Evolutionary conservation across 2,888 invertebrate species (phyloP).

Genomic region (Himalopsyche anomala): DNA sequence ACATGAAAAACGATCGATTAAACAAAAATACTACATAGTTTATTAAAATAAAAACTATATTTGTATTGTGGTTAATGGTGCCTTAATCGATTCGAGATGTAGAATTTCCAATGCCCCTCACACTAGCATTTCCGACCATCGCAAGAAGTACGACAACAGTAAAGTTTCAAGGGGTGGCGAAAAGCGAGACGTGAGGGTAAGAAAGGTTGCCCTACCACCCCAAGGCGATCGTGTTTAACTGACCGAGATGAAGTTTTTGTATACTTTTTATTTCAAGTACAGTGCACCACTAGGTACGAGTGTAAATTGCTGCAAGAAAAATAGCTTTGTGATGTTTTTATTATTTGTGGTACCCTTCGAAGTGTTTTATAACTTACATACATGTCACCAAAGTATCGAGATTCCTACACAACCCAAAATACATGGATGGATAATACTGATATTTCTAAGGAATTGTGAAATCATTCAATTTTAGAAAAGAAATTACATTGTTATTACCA

Average conservation of each 20-base stretch:
- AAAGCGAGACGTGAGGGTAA: background rate
- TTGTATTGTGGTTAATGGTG: too few species aligned
- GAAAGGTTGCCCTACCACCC: background rate
- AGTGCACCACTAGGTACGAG: background rate
- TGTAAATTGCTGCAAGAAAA: background rate
- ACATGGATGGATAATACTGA: too few species aligned
- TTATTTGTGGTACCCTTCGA: background rate
- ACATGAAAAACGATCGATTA: too few species aligned
- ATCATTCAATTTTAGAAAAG: too few species aligned
- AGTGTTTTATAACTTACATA: too few species aligned
- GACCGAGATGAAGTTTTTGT: constrained; percentile 46
- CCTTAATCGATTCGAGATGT: background rate
- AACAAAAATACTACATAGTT: too few species aligned
- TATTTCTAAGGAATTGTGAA: too few species aligned
- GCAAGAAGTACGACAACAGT: constrained; percentile 13
- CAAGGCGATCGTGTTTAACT: constrained; percentile 45
- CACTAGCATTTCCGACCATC: background rate
- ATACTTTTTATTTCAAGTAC: constrained; percentile 17
- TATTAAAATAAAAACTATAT: too few species aligned
- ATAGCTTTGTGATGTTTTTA: background rate
- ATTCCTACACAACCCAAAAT: too few species aligned
- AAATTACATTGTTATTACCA: too few species aligned
- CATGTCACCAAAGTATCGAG: too few species aligned
- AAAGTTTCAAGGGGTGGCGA: background rate
- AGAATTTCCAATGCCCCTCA: background rate